Conservation (phyloP, 2,797 vertebrate genomes). For the Odontamblyopus lacepedii region DNA sequence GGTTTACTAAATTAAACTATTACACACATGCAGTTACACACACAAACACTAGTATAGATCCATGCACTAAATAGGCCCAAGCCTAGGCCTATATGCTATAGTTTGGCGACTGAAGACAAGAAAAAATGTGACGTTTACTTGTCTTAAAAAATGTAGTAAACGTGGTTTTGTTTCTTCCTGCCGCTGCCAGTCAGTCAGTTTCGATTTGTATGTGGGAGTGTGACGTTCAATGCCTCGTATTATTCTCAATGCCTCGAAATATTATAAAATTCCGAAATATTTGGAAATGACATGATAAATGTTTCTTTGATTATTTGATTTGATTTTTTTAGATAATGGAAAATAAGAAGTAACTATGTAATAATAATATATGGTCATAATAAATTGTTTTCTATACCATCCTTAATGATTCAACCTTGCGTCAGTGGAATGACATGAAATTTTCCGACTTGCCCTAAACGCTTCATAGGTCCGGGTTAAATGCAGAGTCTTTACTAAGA, state of each 20-base stretch:
- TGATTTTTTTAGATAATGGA: not conserved
- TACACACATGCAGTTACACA: too few relatives aligned
- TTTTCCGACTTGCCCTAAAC: constrained; percentile 10
- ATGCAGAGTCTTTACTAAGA: not conserved
- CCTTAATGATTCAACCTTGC: not conserved
- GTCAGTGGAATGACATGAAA: not conserved
- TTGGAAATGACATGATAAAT: not conserved
- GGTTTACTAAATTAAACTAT: too few relatives aligned
- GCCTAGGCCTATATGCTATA: too few relatives aligned
- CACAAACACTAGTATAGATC: too few relatives aligned
- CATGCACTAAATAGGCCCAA: too few relatives aligned
- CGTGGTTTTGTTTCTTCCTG: constrained; percentile 3
- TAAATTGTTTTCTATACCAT: not conserved
- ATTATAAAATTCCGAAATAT: not conserved
- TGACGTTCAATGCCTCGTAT: not conserved
- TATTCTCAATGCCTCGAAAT: not conserved
- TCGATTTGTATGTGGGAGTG: constrained; percentile 18
- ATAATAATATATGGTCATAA: not conserved
- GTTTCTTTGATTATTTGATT: not conserved
- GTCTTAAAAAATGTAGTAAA: not conserved
- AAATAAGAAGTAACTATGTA: too few relatives aligned
- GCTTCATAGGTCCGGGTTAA: constrained; percentile 16
- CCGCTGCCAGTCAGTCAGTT: constrained; percentile 12
- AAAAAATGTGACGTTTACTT: not conserved
- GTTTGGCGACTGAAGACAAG: too few relatives aligned